A percentile compares a stretch with the other conserved stretches of the same genome.
phyloP scores from a whole-genome alignment of 2,797 vertebrate genomes.

The Pachyuromys duprasi region DNA sequence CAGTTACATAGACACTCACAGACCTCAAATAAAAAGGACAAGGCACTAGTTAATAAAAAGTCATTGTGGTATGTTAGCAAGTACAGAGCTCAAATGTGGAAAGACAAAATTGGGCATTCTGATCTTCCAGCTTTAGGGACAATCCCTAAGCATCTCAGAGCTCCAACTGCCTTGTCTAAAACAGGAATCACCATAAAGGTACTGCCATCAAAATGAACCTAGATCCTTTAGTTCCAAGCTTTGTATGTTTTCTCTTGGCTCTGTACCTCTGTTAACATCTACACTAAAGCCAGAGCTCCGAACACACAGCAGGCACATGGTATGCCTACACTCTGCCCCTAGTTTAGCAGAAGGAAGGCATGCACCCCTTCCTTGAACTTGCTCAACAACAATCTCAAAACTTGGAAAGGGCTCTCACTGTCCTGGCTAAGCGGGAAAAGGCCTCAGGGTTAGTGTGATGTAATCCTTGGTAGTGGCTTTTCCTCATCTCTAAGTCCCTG shows the following conservation, averaged over 20 bases:
- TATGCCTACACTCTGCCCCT: neutral
- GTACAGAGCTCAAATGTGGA: neutral
- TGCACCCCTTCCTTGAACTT: neutral
- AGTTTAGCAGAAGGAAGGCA: neutral
- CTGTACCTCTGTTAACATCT: neutral
- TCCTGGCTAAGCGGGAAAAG: neutral
- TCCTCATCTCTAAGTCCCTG: slow-evolving; percentile 5
- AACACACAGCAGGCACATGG: accelerated
- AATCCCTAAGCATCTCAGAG: too few species aligned
- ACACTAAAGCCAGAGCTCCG: neutral
- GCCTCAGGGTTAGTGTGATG: slow-evolving; percentile 14
- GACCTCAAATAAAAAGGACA: neutral
- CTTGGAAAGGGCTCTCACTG: neutral
- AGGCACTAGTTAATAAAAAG: neutral
- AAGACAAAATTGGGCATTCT: accelerated
- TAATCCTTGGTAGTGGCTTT: neutral
- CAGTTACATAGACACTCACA: neutral
- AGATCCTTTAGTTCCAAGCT: neutral
- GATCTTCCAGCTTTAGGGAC: accelerated
- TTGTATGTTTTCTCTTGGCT: neutral
- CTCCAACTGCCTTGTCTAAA: too few species aligned
- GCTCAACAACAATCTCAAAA: neutral
- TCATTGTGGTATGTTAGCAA: accelerated
- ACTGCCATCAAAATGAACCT: neutral
- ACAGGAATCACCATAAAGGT: neutral